phyloP scores from a whole-genome alignment of 2,113 vertebrate species.

The Ochotona princeps region DNA sequence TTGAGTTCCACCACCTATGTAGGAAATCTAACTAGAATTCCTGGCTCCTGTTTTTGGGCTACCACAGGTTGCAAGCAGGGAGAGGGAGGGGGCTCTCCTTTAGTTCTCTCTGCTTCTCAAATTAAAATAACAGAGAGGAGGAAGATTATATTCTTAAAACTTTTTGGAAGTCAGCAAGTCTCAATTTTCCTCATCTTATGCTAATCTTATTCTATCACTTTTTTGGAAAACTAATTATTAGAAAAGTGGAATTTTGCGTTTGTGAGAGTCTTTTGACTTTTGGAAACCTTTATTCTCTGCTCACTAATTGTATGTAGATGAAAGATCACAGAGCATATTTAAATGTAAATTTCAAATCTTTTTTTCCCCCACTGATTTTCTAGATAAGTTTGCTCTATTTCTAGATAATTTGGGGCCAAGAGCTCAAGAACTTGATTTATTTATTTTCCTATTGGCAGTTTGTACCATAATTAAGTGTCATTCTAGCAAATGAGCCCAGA shows the following conservation, averaged over 20 bases:
- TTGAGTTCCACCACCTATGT: too few species aligned
- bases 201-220: slow-evolving; percentile 26
- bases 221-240: slow-evolving; percentile 25
- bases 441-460: slow-evolving; percentile 58
- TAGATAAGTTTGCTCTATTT: background rate
- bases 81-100: too few species aligned
- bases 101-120: background rate
- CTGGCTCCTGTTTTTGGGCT: too few species aligned
- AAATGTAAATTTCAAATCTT: slow-evolving; percentile 58
- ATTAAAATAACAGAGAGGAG: background rate
- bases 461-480: slow-evolving; percentile 73
- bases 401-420: background rate
- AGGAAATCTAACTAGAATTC: too few species aligned
- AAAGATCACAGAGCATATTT: slow-evolving; percentile 54
- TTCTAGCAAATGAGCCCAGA: slow-evolving; percentile 65
- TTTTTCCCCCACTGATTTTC: background rate
- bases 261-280: slow-evolving; percentile 52
- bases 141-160: background rate
- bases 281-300: slow-evolving; percentile 45
- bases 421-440: slow-evolving; percentile 50
- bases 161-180: background rate
- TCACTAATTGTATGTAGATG: slow-evolving; percentile 65
- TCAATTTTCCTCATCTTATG: slow-evolving; percentile 28
- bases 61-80: too few species aligned
- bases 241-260: slow-evolving; percentile 46